Conservation (phyloP, 92 coral and sea anemone genomes). For the Epizoanthus ramosus region DNA sequence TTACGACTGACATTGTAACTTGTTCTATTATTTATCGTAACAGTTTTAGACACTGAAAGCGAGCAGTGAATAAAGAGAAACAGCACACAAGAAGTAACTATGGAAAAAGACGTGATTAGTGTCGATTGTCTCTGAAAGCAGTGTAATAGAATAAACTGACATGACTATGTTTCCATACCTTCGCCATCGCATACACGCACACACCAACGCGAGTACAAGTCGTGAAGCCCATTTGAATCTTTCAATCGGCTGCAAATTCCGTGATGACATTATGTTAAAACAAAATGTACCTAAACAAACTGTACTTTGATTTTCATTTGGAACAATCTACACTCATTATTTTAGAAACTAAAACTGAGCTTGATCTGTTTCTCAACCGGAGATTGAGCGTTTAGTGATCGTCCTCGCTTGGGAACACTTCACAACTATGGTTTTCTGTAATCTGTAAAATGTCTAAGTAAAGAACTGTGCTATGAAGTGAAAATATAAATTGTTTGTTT, state of each 20-base stretch:
- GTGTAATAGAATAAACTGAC: neutral
- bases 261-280: neutral
- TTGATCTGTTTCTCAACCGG: too few species aligned
- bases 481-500: neutral
- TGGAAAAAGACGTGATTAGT: too few species aligned
- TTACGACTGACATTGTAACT: too few species aligned
- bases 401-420: neutral
- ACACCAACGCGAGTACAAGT: conserved; percentile 74
- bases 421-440: neutral
- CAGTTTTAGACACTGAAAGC: too few species aligned
- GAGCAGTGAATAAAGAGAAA: too few species aligned
- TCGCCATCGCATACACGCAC: conserved; percentile 92
- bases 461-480: neutral
- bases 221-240: conserved; percentile 79
- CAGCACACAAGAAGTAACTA: too few species aligned
- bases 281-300: neutral
- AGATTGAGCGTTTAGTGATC: neutral
- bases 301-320: conserved; percentile 1
- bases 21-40: too few species aligned
- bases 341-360: neutral
- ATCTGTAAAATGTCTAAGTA: neutral
- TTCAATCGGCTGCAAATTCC: conserved; percentile 65
- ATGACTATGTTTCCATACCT: conserved; percentile 43
- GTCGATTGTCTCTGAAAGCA: neutral
- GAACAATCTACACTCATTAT: neutral